Percentiles rank a stretch among this genome's conserved stretches.
phyloP scores from a whole-genome alignment of 2,113 vertebrate species.

The Mormyrus lacerda region DNA sequence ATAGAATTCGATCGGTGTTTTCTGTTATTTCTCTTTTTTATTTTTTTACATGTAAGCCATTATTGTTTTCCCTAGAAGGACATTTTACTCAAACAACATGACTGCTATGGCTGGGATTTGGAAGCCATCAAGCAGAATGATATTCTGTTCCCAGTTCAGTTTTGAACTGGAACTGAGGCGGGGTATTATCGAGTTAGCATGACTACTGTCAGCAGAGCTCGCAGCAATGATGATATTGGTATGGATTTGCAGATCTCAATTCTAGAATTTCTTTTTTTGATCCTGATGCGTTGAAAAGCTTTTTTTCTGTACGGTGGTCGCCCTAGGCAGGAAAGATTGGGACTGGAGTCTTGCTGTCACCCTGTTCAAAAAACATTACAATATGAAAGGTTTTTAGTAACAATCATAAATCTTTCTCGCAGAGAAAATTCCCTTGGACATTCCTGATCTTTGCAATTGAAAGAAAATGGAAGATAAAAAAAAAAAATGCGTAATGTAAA shows the following conservation, averaged over 20 bases:
- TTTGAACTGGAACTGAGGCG: background rate
- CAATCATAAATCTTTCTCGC: background rate
- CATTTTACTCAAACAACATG: background rate
- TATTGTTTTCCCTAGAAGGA: background rate
- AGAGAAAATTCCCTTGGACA: background rate
- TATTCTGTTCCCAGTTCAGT: background rate
- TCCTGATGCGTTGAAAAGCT: background rate
- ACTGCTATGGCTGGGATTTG: background rate
- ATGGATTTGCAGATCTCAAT: background rate
- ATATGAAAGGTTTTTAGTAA: background rate
- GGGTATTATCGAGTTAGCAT: background rate
- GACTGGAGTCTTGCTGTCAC: slow-evolving; percentile 4
- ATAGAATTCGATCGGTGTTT: too few species aligned
- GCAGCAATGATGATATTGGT: background rate
- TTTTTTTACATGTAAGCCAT: background rate
- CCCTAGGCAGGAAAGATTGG: background rate
- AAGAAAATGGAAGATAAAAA: background rate
- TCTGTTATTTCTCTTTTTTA: background rate
- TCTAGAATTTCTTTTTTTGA: background rate
- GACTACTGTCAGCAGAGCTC: background rate
- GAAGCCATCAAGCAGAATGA: background rate
- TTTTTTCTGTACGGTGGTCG: background rate
- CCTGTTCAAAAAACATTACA: background rate
- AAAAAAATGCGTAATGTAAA: background rate
- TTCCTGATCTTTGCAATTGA: background rate